A percentile compares a stretch with the other conserved stretches of the same genome.
Evolutionary conservation across 1,140 invertebrate species (phyloP).

Genomic region (Stenopsyche tienmushanensis): DNA sequence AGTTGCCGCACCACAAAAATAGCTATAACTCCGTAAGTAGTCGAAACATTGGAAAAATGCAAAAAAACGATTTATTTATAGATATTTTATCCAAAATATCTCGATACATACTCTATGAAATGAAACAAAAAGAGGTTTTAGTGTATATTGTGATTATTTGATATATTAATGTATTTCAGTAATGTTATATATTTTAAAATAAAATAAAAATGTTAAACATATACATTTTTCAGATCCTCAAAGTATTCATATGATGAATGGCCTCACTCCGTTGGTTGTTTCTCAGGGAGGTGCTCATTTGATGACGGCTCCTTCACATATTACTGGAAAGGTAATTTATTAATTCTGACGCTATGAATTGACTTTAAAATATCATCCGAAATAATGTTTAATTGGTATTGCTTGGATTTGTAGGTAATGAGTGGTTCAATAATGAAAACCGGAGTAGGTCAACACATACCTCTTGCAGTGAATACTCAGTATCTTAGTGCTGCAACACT

Average conservation of each 20-base stretch:
- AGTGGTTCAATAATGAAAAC: conserved; percentile 29
- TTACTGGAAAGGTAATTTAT: conserved; percentile 36
- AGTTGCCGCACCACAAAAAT: too few relatives aligned
- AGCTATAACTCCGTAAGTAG: too few relatives aligned
- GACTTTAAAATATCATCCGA: not conserved
- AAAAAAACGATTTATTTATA: not conserved
- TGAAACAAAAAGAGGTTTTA: too few relatives aligned
- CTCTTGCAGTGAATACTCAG: conserved; percentile 36
- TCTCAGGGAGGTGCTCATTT: conserved; percentile 50
- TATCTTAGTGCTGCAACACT: conserved; percentile 31
- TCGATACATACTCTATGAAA: too few relatives aligned
- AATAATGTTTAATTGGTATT: not conserved
- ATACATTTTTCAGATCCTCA: conserved; percentile 28
- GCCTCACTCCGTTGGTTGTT: conserved; percentile 50
- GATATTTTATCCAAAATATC: too few relatives aligned
- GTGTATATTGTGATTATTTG: too few relatives aligned
- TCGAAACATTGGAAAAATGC: too few relatives aligned
- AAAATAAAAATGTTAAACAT: too few relatives aligned
- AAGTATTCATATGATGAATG: conserved; percentile 45
- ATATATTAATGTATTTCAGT: too few relatives aligned
- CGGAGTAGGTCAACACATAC: conserved; percentile 23
- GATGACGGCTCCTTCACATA: conserved; percentile 34
- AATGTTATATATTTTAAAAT: too few relatives aligned
- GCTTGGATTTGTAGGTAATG: conserved; percentile 36
- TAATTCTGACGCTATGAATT: not conserved